Percentiles rank a stretch among this genome's conserved stretches.
phyloP scores from a whole-genome alignment of 2,888 invertebrate genomes.

The Drosophila anomalata region DNA sequence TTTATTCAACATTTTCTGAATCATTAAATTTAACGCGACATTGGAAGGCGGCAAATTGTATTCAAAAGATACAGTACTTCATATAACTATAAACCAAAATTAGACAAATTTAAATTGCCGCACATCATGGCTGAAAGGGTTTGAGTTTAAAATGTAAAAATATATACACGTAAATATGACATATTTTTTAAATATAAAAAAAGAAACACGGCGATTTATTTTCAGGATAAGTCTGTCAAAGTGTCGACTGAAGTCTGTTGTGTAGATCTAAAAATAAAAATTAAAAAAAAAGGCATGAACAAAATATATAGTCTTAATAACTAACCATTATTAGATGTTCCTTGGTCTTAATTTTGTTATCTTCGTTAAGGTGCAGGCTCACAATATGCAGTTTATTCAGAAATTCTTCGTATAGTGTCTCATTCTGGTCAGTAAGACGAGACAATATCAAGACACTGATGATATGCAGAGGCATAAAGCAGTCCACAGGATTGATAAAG shows the following conservation, averaged over 20 bases:
- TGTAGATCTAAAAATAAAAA: not conserved
- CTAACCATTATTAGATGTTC: conserved; percentile 6
- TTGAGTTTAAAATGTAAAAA: not conserved
- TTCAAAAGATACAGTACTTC: not conserved
- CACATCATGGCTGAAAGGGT: not conserved
- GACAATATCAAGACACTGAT: conserved; percentile 17
- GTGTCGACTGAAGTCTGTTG: not conserved
- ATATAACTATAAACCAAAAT: not conserved
- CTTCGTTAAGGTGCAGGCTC: not conserved
- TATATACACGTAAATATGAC: not conserved
- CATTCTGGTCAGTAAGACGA: conserved; percentile 1
- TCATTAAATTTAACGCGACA: conserved; percentile 68
- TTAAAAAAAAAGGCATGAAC: not conserved
- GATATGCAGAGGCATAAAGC: not conserved
- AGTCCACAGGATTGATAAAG: not conserved
- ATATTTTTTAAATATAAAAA: not conserved
- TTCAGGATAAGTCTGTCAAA: not conserved
- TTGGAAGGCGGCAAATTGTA: not conserved
- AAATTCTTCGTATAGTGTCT: conserved; percentile 1
- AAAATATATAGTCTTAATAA: not conserved
- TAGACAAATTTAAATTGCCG: not conserved
- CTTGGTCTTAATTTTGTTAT: not conserved
- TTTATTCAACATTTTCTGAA: conserved; percentile 45
- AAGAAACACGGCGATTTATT: not conserved
- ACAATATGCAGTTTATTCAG: not conserved